Evolutionary conservation across 2,888 invertebrate genomes (phyloP), one percentile per base, ranked within the genome.

Genomic region (Meganola albula): DNA sequence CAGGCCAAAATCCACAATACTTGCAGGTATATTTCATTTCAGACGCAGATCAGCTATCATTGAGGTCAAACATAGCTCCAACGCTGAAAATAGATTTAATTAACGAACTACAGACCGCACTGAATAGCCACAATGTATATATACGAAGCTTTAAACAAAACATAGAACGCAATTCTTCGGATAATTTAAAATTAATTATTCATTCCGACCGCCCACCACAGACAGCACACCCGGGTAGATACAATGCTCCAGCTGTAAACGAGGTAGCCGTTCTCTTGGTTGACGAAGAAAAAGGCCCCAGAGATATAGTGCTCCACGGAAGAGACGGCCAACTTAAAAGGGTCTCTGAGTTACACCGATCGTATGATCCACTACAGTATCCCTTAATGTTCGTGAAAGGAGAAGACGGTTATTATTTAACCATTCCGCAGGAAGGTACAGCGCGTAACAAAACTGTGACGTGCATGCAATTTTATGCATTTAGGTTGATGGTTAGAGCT

Each of bases 11-110:
- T 4, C 48, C 45, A 1, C 34, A 45, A 24, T 53, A 50, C 44
- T 25, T 51, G 2, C 50, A 56, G 36, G 50, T 55, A 10, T 55
- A 56, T 37, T 51, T 55, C 36, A 29, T 56, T 1, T 37, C 48
- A 2, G 35, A 54, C 29, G 42, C 50, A 21, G 13, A 41, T 1
- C 33, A 47, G 30, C 44, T 47, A 24, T 14, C 37, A 27, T 40
- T 2, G 29, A 10, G 14, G 11, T 10, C 14, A 14, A 23, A 4
- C 13, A 7, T 23, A 23, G 7, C 29, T 10, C 1, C 5, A 43
- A n/a, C n/a, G n/a, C 14, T 51, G 7, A 47, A 48, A 12, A 18
- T 9, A 11, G 9, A 42, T n/a, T 25, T 58, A 1, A 45, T 54
- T n/a, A n/a, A 11, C 2, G 10, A 14, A 25, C 34, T 58, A 6